Percentiles rank a stretch among this genome's conserved stretches.
Evolutionary conservation across 2,888 invertebrate species (phyloP).

Genomic region (Caenorhabditis sp.): DNA sequence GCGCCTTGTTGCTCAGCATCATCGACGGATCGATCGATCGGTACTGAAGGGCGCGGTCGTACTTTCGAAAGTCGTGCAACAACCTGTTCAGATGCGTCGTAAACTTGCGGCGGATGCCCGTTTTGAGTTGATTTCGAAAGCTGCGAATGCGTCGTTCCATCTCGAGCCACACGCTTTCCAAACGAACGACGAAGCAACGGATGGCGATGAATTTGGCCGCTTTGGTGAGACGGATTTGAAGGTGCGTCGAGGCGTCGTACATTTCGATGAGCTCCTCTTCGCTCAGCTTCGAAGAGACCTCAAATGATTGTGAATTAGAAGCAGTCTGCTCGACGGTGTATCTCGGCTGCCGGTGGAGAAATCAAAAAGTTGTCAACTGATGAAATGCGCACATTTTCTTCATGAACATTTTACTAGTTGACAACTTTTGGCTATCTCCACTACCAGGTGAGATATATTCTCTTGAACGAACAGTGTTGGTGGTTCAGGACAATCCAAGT

Average conservation of each 20-base stretch:
- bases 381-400: no score
- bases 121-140: conserved; percentile 48
- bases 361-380: no score
- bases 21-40: conserved; percentile 73
- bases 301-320: no score
- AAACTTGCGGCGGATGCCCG: conserved; percentile 48
- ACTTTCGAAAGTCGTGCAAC: conserved; percentile 54
- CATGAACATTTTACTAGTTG: no score
- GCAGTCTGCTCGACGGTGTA: no score
- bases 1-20: conserved; percentile 74
- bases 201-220: conserved; percentile 23
- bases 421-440: no score
- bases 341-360: no score
- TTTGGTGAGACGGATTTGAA: conserved; percentile 47
- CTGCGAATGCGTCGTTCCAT: conserved; percentile 48
- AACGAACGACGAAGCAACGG: conserved; percentile 44
- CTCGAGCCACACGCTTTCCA: conserved; percentile 45
- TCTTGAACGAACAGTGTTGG: no score
- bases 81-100: conserved; percentile 53
- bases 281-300: conserved; percentile 30
- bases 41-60: conserved; percentile 68
- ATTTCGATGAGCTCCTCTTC: conserved; percentile 51
- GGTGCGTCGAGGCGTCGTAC: conserved; percentile 52
- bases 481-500: no score
- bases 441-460: no score